Conservation (phyloP, 2,888 invertebrate genomes). For the Luperina nickerlii region DNA sequence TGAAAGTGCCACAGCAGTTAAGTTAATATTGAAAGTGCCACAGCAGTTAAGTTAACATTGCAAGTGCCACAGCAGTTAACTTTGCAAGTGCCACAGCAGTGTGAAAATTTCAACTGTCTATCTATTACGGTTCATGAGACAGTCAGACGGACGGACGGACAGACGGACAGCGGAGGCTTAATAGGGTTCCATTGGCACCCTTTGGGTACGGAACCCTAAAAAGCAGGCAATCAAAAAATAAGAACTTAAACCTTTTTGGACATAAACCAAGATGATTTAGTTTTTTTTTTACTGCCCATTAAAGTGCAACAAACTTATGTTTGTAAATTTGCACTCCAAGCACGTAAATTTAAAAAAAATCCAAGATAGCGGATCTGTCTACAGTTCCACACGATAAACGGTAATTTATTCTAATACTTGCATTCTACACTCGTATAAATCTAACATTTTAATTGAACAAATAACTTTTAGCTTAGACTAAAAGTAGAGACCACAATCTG, state of each 20-base stretch:
- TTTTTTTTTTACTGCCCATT: neutral
- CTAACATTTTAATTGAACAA: slow-evolving; percentile 4
- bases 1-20: too few species aligned
- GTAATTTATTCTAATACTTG: neutral
- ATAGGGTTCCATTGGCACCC: too few species aligned
- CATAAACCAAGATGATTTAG: neutral
- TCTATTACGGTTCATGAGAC: neutral
- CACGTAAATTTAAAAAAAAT: slow-evolving; percentile 1
- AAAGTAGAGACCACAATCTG: slow-evolving; percentile 22
- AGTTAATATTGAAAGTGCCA: too few species aligned
- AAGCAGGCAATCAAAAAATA: neutral
- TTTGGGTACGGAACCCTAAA: neutral
- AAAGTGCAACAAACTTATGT: neutral
- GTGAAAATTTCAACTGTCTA: too few species aligned
- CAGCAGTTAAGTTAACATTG: too few species aligned
- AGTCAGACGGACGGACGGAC: too few species aligned
- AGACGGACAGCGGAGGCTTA: too few species aligned
- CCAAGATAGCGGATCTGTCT: neutral
- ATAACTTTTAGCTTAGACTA: neutral
- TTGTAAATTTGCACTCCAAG: too few species aligned
- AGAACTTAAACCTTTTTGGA: neutral
- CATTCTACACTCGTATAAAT: neutral
- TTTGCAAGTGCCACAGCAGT: too few species aligned
- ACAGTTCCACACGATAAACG: neutral
- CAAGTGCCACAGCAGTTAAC: too few species aligned